Conservation (phyloP, 1,140 invertebrate species). For the Bombyx mandarina region DNA sequence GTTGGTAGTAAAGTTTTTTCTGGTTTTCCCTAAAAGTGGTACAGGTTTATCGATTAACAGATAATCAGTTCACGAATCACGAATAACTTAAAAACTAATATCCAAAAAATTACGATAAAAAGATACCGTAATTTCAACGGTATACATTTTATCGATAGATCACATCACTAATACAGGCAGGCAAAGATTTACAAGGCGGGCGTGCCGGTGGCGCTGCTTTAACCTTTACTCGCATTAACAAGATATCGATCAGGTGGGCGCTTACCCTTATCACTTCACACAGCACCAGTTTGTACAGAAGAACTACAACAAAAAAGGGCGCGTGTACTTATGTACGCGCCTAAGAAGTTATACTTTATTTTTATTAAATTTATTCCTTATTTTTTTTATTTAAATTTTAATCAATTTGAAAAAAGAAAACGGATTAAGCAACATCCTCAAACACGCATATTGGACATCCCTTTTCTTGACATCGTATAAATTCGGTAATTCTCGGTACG, state of each 20-base stretch:
- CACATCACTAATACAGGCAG: slow-evolving; percentile 14
- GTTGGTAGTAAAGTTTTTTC: too few relatives aligned
- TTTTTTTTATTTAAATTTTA: too few relatives aligned
- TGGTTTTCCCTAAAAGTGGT: too few relatives aligned
- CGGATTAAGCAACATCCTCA: too few relatives aligned
- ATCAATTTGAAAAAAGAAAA: too few relatives aligned
- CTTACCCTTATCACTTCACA: background rate
- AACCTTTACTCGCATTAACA: slow-evolving; percentile 30
- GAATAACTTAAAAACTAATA: too few relatives aligned
- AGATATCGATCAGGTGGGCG: slow-evolving; percentile 27
- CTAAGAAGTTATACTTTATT: background rate
- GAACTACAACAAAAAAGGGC: background rate
- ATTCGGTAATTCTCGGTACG: too few relatives aligned
- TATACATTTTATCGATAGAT: background rate
- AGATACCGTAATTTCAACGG: background rate
- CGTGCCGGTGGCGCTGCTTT: slow-evolving; percentile 19
- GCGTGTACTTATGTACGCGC: background rate
- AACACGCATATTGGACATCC: too few relatives aligned
- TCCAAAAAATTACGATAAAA: too few relatives aligned
- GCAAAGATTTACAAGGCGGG: slow-evolving; percentile 31
- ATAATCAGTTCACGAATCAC: too few relatives aligned
- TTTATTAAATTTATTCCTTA: background rate
- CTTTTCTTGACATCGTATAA: too few relatives aligned
- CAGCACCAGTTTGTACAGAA: slow-evolving; percentile 1
- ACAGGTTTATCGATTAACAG: too few relatives aligned